Base-by-base conservation (phyloP, 2,113 vertebrate genomes). In the Ursus arctos region DNA sequence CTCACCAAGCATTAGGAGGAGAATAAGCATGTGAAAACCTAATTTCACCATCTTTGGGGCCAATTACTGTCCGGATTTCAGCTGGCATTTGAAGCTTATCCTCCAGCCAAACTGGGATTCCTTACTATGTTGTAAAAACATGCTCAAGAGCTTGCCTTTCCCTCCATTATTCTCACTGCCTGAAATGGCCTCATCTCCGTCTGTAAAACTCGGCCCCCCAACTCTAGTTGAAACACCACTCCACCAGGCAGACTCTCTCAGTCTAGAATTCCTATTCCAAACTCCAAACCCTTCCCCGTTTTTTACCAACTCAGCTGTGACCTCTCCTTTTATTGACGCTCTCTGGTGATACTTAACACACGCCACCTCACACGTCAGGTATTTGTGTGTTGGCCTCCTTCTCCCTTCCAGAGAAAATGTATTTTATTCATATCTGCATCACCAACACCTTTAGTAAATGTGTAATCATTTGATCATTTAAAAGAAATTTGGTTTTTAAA, bases 101-200 rank as follows among this genome's bases (percentile, higher is more conserved):
- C 96, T 96, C 85, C 72, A 97, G 63, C 95, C 97, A 98, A 97
- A 93, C 55, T 93, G 81, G 82, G 71, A 97, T 94, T 84, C 91
- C 76, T 94, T 47, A 87, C 84, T 71, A 86, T 85, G 86, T 47
- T 71, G 59, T 90, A 91, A 88, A 96, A 88, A 90, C 51, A 77
- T 94, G 47, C 63, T 89, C 57, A 59, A 59, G n/a, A 95, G 40
- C 90, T 61, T 72, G 69, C 63, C 67, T 94, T 85, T 95, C 79
- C 22, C 83, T 28, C 26, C 40, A 33, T 43, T 49, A 91, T 76
- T 91, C 94, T 96, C 53, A 21, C 63, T 81, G 72, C 55, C 67
- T 83, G 43, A 7, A 82, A 88, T 11, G 49, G 71, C 51, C 81
- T 87, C 49, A 4, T 88, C 65, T 81, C 61, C 31, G 3, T 63